Base-by-base conservation (phyloP, 2,113 vertebrate genomes). In the Dasyornis broadbenti region DNA sequence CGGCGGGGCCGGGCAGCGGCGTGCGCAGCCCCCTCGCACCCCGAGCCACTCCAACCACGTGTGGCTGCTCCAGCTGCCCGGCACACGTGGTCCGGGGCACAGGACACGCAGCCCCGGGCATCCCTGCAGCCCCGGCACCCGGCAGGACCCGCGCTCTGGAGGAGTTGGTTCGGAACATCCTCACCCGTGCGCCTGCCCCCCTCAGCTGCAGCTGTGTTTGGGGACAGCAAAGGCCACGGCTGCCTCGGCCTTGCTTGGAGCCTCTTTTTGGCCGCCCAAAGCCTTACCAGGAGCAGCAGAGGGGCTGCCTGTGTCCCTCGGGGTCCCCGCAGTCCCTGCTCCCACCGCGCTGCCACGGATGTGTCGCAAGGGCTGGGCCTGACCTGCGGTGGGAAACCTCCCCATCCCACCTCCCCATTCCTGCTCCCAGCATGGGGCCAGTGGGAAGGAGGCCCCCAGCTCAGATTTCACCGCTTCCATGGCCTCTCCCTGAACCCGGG, bases 141-240 rank as follows among this genome's bases (percentile, higher is more conserved):
- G 3, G 42, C 24, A 1, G 2, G 22, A 26, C 0, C 92, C 75
- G 16, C 7, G 0, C 4, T 14, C 42, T 6, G 13, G 33, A 10
- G 47, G 3, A 2, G 45, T 0, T 64, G 2, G 0, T 26, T 40
- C 71, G 4, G 23, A 71, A 6, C 26, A 8, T 15, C 82, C 61
- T 20, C 9, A 1, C 37, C 8, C 2, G 1, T 11, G 20, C 0
- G 1, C 20, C 40, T 22, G 21, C 45, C 37, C 53, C 45, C 2
- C 3, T 2, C 65, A 13, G 65, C 30, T n/a, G 37, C 80, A 42
- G 82, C 63, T 71, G 77, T 3, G 33, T 27, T 11, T 3, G 0
- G 3, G 53, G 39, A 52, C 6, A 54, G 37, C n/a, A 15, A 60
- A 71, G 76, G 84, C 81, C 49, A 45, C 0, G 6, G 70, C 33